Evolutionary conservation across 2,888 invertebrate genomes (phyloP), one percentile per base, ranked within the genome.

Genomic region (Spisula solida): DNA sequence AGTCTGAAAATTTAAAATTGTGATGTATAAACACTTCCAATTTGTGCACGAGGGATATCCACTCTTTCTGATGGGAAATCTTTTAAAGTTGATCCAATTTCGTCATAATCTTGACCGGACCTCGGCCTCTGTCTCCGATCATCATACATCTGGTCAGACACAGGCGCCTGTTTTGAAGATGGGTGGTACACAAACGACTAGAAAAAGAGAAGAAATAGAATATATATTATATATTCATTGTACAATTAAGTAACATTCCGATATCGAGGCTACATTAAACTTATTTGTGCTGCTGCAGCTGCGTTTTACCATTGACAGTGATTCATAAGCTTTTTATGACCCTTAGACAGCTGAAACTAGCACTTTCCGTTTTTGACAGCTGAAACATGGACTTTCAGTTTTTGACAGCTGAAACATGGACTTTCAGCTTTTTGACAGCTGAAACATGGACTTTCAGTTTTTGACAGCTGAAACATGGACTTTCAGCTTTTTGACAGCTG

Each of bases 121-220:
- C 5, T 31, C 5, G 75, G 34, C 31, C 34, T 31, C 29, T 20
- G 31, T 75, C 31, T 75, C 18, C 8, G 12, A 31, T 75, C 75
- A 18, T 31, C 75, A 75, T 31, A 31, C 60, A 25, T 10, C 51
- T 12, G 6, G 12, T 66, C 60, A 6, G 60, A 25, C 0, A n/a
- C 25, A 25, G 60, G 25, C 1, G 31, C 31, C 29, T 16, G 75
- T 34, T 75, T 75, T 25, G 75, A 75, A 0, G 75, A 70, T 29
- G 70, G 70, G 41, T 41, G 51, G 25, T 75, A 75, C 75, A 75
- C 16, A 14, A 75, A 75, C 16, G 75, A 34, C 75, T 75, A 16
- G n/a, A n/a, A 31, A 34, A 75, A 0, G 14, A 31, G 12, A 51
- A 51, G 12, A 16, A 51, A 51, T n/a, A n/a, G n/a, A n/a, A n/a